Evolutionary conservation across 2,888 invertebrate genomes (phyloP).

Genomic region (Sabatieria punctata): DNA sequence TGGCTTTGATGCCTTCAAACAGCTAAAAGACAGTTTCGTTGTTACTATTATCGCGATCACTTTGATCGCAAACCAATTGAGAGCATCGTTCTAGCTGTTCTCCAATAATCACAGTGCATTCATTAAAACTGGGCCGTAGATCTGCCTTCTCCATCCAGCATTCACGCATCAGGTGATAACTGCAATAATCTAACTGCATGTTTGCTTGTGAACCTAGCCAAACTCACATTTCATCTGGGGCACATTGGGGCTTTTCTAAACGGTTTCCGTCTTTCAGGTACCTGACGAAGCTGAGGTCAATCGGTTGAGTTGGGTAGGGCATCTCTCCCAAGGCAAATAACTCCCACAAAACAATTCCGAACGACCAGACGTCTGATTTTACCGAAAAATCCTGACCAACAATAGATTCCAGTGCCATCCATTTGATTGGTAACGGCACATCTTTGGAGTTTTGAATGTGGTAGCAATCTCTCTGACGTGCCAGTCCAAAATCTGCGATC

Average conservation of each 20-base stretch:
- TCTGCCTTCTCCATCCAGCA: slow-evolving; percentile 84
- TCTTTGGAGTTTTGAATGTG: slow-evolving; percentile 6
- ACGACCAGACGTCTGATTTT: slow-evolving; percentile 56
- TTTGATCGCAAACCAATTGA: neutral
- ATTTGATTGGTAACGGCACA: slow-evolving; percentile 11
- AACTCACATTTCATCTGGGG: slow-evolving; percentile 68
- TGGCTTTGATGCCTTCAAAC: too few relatives aligned
- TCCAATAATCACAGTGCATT: neutral
- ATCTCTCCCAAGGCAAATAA: slow-evolving; percentile 81
- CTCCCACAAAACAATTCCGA: slow-evolving; percentile 87
- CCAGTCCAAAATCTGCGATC: slow-evolving; percentile 91
- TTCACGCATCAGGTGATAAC: slow-evolving; percentile 36
- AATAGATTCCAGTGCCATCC: slow-evolving; percentile 12
- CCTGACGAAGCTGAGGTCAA: slow-evolving; percentile 62
- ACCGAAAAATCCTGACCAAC: slow-evolving; percentile 9
- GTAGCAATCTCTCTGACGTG: slow-evolving; percentile 54
- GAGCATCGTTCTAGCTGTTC: neutral
- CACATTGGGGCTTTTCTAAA: slow-evolving; percentile 84
- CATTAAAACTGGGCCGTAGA: slow-evolving; percentile 51
- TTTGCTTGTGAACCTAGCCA: neutral
- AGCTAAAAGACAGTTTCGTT: too few relatives aligned
- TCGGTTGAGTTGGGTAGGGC: slow-evolving; percentile 42
- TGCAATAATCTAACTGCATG: neutral
- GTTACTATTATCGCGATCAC: too few relatives aligned
- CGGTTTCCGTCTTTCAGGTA: slow-evolving; percentile 71